Evolutionary conservation across 2,888 invertebrate species (phyloP), one percentile per base, ranked within the genome.

Genomic region (Rosalia funebris): DNA sequence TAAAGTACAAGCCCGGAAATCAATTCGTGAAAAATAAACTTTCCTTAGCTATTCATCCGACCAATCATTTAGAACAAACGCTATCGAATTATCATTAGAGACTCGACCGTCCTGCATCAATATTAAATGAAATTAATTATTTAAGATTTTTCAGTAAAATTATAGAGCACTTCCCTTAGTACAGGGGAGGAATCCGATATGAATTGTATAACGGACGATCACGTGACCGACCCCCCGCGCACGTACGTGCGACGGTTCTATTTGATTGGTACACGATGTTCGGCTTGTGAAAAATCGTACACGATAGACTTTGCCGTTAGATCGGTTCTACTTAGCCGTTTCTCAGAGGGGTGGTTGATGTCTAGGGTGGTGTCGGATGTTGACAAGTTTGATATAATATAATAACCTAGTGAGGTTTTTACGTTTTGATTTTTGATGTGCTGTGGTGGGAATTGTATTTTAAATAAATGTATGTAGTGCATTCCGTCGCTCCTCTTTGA

Each of bases 241-340:
- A 50, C 25, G 11, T n/a, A 50, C 54, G 52, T 48, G 34, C 32
- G 39, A 41, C 20, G 41, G 14, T 20, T 11, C 2, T 4, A 48
- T 67, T 37, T 62, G 56, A 72, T 72, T 72, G 72, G 72, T 66
- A 65, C 72, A 72, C 72, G 72, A 72, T 45, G 25, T 7, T 62
- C 14, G 25, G 32, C 45, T 60, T 61, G 53, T 48, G 52, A 47
- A 39, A 60, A 54, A 62, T 46, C 34, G 17, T 1, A 31, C 14
- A 47, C 12, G 12, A 31, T n/a, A 32, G 11, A 50, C 60, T 60
- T 62, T 60, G 34, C 12, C 36, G n/a, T 47, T 12, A 32, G 48
- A 19, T 19, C 2, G 19, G 17, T 14, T 34, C 34, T 16, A 25
- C 25, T 25, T 25, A 7, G 25, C 7, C n/a, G n/a, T n/a, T n/a